A percentile compares a stretch with the other conserved stretches of the same genome.
Evolutionary conservation across 2,113 vertebrate species (phyloP).

Genomic region (Myrmophylax atrothorax): DNA sequence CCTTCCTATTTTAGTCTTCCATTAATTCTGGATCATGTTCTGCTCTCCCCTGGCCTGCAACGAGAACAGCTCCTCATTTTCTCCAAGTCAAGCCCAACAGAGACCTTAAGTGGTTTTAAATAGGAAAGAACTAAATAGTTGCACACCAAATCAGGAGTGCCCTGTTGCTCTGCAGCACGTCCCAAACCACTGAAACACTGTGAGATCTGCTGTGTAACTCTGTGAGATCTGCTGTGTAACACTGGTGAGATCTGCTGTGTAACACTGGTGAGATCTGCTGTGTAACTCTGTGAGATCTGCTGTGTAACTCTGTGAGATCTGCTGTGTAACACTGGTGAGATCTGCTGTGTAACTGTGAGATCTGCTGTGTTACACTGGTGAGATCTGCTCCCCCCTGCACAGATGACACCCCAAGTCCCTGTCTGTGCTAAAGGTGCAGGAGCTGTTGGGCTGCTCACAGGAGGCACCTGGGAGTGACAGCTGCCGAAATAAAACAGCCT

Average conservation of each 20-base stretch:
- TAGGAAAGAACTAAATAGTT: accelerated
- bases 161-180: constrained; percentile 3
- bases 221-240: too few relatives aligned
- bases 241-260: too few relatives aligned
- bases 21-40: not conserved
- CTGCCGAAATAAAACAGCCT: not conserved
- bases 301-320: too few relatives aligned
- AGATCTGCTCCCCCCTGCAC: not conserved
- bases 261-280: too few relatives aligned
- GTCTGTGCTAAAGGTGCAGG: not conserved
- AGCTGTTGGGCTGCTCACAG: not conserved
- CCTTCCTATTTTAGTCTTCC: not conserved
- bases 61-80: not conserved
- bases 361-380: not conserved
- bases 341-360: too few relatives aligned
- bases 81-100: not conserved
- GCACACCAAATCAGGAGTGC: not conserved
- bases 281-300: too few relatives aligned
- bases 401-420: not conserved
- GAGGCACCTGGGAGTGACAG: not conserved
- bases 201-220: too few relatives aligned
- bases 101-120: not conserved
- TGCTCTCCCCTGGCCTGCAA: not conserved
- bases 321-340: too few relatives aligned
- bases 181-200: not conserved